These are phyloP conservation scores for Portunus trituberculatus DNA, from an alignment of 1,140 invertebrate genomes.

Conservation along the genomic window DNA sequence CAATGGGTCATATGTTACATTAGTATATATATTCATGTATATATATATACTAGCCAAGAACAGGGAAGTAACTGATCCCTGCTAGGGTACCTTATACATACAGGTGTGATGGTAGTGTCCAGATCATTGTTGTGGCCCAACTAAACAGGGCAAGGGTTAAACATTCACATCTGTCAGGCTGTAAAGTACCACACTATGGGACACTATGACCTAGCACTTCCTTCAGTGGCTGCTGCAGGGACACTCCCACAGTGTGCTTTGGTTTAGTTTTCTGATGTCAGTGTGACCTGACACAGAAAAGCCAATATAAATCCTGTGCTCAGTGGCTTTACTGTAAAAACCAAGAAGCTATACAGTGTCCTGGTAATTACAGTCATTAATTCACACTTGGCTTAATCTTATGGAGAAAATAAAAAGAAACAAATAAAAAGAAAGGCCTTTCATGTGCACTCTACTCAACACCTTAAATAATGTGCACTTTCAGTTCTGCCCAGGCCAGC, in stretches of 20 bases:
- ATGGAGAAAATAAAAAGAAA: background rate
- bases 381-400: constrained; percentile 27
- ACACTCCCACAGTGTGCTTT: constrained; percentile 22
- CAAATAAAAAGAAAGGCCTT: background rate
- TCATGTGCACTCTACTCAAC: constrained; percentile 10
- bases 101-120: constrained; percentile 61
- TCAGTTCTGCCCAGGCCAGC: background rate
- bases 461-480: constrained; percentile 23
- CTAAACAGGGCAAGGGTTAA: constrained; percentile 64
- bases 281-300: background rate
- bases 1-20: constrained; percentile 72
- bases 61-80: constrained; percentile 54
- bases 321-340: constrained; percentile 25
- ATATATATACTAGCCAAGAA: constrained; percentile 69
- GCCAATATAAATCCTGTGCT: background rate
- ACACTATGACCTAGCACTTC: constrained; percentile 54
- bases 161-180: constrained; percentile 58
- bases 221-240: background rate
- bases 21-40: constrained; percentile 54
- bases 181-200: constrained; percentile 34
- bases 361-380: constrained; percentile 38
- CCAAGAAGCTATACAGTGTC: constrained; percentile 53
- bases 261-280: background rate
- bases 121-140: constrained; percentile 57
- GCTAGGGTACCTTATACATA: constrained; percentile 56